A percentile compares a stretch with the other conserved stretches of the same genome.
phyloP scores from a whole-genome alignment of 2,797 vertebrate species.

The Pempheris klunzingeri region DNA sequence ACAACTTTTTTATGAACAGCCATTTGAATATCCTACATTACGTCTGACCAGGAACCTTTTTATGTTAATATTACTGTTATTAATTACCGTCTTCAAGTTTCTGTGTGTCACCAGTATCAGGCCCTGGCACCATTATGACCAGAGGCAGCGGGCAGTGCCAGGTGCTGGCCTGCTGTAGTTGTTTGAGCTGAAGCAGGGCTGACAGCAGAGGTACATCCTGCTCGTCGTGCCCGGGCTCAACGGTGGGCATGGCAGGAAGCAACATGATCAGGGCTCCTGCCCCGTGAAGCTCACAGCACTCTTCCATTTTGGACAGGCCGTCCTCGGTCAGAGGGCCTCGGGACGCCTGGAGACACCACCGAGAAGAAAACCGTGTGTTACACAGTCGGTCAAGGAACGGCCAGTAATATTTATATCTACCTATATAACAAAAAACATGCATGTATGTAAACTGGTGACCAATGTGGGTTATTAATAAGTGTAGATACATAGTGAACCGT shows the following conservation, averaged over 20 bases:
- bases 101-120: constrained; percentile 68
- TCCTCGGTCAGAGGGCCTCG: constrained; percentile 85
- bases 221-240: constrained; percentile 72
- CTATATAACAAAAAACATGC: not conserved
- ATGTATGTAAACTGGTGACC: not conserved
- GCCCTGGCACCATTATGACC: constrained; percentile 87
- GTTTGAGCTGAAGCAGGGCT: constrained; percentile 92
- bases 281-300: constrained; percentile 89
- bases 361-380: not conserved
- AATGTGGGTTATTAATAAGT: not conserved
- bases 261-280: constrained; percentile 90
- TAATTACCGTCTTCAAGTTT: constrained; percentile 88
- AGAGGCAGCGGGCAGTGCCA: constrained; percentile 90
- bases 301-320: constrained; percentile 84
- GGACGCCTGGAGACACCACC: constrained; percentile 79
- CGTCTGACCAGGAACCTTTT: not conserved
- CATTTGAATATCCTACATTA: not conserved
- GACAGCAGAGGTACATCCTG: constrained; percentile 92
- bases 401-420: not conserved
- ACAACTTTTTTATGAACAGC: not conserved
- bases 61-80: not conserved
- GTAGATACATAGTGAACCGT: no score
- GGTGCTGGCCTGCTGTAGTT: constrained; percentile 91
- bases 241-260: constrained; percentile 81
- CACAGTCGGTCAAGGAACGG: not conserved